A percentile compares a stretch with the other conserved stretches of the same genome.
These are phyloP conservation scores for Pyrgilauda ruficollis DNA, from an alignment of 2,113 vertebrate genomes.

Conservation along the genomic window DNA sequence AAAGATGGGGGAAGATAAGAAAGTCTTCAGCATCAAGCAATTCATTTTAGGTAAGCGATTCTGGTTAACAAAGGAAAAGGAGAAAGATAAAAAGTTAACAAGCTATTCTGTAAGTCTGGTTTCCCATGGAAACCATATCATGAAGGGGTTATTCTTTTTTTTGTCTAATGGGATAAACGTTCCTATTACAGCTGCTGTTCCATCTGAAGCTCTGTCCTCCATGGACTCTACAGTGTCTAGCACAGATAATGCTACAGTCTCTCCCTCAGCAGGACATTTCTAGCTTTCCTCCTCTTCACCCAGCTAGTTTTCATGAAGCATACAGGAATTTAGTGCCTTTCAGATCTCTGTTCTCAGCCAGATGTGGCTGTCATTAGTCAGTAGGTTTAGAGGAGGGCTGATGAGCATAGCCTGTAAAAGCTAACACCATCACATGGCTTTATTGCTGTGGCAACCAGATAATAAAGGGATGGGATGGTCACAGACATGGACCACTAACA, in stretches of 20 bases:
- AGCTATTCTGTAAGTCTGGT: not conserved
- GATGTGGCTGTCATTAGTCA: not conserved
- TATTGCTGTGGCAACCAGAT: not conserved
- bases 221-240: not conserved
- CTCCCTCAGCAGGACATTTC: not conserved
- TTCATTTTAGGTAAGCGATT: conserved; percentile 23
- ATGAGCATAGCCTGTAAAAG: not conserved
- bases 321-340: not conserved
- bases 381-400: not conserved
- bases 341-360: not conserved
- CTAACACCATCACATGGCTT: not conserved
- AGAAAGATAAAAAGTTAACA: conserved; percentile 35
- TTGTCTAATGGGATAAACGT: not conserved
- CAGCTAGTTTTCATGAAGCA: not conserved
- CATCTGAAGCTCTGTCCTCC: not conserved
- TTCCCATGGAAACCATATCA: conserved; percentile 37
- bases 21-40: conserved; percentile 11
- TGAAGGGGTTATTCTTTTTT: not conserved
- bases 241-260: not conserved
- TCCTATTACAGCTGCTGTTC: not conserved
- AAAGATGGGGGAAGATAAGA: not conserved
- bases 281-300: not conserved
- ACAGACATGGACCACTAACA: not conserved
- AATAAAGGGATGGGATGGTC: not conserved
- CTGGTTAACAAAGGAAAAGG: not conserved